Evolutionary conservation across 2,888 invertebrate species (phyloP), one percentile per base, ranked within the genome.

Genomic region (Altica lythri): DNA sequence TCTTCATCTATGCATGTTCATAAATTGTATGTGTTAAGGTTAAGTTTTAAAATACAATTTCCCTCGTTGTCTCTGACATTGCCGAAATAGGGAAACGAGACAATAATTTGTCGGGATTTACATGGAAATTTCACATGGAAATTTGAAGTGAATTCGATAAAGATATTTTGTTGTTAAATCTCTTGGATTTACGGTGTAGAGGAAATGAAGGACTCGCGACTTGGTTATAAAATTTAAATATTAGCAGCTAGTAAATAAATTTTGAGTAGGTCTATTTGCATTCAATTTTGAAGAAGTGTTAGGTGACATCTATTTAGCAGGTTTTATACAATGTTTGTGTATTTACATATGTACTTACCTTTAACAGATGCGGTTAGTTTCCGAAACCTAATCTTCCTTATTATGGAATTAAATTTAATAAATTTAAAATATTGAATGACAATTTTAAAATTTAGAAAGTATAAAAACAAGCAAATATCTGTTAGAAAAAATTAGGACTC

Each of bases 41-140:
- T 34, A 34, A 12, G 12, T 34, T 34, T 8, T 4, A 9, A 8
- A 9, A 3, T n/a, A 10, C 27, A 8, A 27, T 27, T 16, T 14
- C 16, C 14, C 10, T 35, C 16, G 34, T 34, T 14, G 35, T 13
- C 35, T 14, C 14, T 35, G 35, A 35, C 35, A 35, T 35, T 35
- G 35, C 14, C 13, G 35, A 6, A 4, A 40, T 19, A 40, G 22
- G 40, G 12, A 40, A 40, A 22, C 22, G 40, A 19, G 40, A 40
- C 14, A 40, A 40, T 40, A 40, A 40, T 40, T 40, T 22, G 22
- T 13, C 5, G 25, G 22, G 22, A 40, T 40, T 40, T 40, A 25
- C 40, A 40, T 40, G 40, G 25, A 40, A 40, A 40, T 40, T 40
- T 40, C 40, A 40, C 40, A 40, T 40, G 40, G 40, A 40, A 40